phyloP scores from a whole-genome alignment of 2,797 vertebrate species.

The Zenarchopterus dispar region DNA sequence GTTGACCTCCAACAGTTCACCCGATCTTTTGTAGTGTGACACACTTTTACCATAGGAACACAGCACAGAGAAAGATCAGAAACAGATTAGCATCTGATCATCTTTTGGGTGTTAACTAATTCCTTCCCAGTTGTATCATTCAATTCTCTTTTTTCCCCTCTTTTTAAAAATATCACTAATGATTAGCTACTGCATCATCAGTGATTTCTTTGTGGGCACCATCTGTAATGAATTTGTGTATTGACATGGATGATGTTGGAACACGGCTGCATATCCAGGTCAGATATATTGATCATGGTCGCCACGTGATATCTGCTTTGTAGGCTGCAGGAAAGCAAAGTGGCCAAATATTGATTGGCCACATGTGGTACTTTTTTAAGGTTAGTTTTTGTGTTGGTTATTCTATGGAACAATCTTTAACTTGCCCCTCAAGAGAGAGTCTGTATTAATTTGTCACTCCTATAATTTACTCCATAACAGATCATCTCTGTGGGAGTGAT shows the following conservation, averaged over 20 bases:
- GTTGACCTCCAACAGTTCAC: conserved; percentile 43
- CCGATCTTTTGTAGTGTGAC: conserved; percentile 58
- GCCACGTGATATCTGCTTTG: conserved; percentile 75
- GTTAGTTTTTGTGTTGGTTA: conserved; percentile 45
- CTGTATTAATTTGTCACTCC: conserved; percentile 36
- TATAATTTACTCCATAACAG: conserved; percentile 26
- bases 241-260: conserved; percentile 67
- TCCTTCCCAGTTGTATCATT: conserved; percentile 47
- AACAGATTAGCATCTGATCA: conserved; percentile 37
- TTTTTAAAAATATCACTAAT: conserved; percentile 53
- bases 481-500: conserved; percentile 27
- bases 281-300: conserved; percentile 81
- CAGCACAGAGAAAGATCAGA: conserved; percentile 44
- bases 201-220: conserved; percentile 44
- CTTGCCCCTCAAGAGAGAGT: conserved; percentile 14
- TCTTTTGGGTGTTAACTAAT: conserved; percentile 50
- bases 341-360: conserved; percentile 80
- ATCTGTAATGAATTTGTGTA: conserved; percentile 75
- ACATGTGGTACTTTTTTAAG: conserved; percentile 63
- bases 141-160: conserved; percentile 49
- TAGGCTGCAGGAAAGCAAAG: conserved; percentile 76
- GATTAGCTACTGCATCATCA: conserved; percentile 53
- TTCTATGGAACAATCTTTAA: conserved; percentile 24
- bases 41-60: conserved; percentile 57
- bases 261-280: conserved; percentile 79